Evolutionary conservation across 2,888 invertebrate species (phyloP).

Genomic region (Erebia aethiops): DNA sequence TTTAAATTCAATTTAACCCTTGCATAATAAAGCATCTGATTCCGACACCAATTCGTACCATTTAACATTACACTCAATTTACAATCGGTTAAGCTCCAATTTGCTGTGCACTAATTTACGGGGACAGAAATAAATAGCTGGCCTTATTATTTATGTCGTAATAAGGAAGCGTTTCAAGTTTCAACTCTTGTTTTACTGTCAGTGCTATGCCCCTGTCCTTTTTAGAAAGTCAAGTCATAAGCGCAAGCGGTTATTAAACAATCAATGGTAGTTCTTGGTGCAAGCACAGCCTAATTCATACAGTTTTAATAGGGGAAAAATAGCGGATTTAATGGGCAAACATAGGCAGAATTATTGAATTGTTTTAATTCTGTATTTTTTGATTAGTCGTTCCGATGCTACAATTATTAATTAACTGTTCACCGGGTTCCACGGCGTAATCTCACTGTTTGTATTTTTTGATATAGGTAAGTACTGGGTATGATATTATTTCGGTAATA

Average conservation of each 20-base stretch:
- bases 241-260: slow-evolving; percentile 7
- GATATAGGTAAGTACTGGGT: no score
- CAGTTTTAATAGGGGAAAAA: no score
- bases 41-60: slow-evolving; percentile 6
- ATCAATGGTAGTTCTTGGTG: not conserved
- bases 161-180: slow-evolving; percentile 40
- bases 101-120: slow-evolving; percentile 28
- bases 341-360: no score
- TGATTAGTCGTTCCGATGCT: no score
- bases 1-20: slow-evolving; percentile 35
- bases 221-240: slow-evolving; percentile 15
- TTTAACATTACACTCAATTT: slow-evolving; percentile 20
- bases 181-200: slow-evolving; percentile 42
- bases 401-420: no score
- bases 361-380: no score
- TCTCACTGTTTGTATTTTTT: no score
- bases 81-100: slow-evolving; percentile 22
- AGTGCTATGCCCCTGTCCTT: slow-evolving; percentile 34
- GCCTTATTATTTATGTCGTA: slow-evolving; percentile 42
- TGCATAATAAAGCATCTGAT: slow-evolving; percentile 27
- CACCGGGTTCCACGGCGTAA: no score
- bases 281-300: no score
- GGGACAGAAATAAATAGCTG: slow-evolving; percentile 31
- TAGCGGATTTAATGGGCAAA: no score
- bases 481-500: no score